A percentile compares a stretch with the other conserved stretches of the same genome.
Evolutionary conservation across 64 coral and sea anemone genomes (phyloP).

Genomic region (Acropora yongei): DNA sequence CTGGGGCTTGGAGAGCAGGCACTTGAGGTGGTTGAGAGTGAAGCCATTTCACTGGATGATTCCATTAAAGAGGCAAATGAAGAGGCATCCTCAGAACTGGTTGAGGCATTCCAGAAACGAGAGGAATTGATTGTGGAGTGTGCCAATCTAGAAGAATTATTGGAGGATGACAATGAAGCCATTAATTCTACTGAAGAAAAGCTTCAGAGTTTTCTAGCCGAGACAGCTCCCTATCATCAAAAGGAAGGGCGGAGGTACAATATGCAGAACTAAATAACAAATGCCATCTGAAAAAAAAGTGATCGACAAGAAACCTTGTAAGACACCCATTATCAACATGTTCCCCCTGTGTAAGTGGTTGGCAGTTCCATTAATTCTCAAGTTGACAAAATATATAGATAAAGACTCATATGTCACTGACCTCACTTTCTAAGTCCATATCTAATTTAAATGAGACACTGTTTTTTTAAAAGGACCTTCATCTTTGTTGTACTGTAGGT

Average conservation of each 20-base stretch:
- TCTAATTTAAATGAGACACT: too few species aligned
- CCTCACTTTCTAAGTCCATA: too few species aligned
- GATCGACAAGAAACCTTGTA: not conserved
- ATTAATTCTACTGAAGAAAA: not conserved
- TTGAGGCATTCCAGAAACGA: not conserved
- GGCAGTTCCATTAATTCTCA: not conserved
- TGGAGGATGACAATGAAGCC: not conserved
- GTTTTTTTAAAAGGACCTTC: too few species aligned
- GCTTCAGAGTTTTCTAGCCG: not conserved
- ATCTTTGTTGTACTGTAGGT: constrained; percentile 1
- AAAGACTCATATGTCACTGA: not conserved
- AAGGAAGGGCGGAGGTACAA: not conserved
- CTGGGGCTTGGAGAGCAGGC: constrained; percentile 58
- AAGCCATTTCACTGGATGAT: constrained; percentile 31
- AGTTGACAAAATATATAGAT: not conserved
- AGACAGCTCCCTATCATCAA: not conserved
- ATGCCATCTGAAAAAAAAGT: not conserved
- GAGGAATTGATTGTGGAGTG: not conserved
- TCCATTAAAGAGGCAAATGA: constrained; percentile 32
- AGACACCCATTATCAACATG: not conserved
- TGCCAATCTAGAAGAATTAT: not conserved
- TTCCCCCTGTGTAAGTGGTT: too few species aligned
- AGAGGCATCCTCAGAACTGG: not conserved
- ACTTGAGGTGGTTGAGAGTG: not conserved
- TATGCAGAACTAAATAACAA: not conserved